Base-by-base conservation (phyloP, 2,888 invertebrate species). In the Linnaemya vulpina region DNA sequence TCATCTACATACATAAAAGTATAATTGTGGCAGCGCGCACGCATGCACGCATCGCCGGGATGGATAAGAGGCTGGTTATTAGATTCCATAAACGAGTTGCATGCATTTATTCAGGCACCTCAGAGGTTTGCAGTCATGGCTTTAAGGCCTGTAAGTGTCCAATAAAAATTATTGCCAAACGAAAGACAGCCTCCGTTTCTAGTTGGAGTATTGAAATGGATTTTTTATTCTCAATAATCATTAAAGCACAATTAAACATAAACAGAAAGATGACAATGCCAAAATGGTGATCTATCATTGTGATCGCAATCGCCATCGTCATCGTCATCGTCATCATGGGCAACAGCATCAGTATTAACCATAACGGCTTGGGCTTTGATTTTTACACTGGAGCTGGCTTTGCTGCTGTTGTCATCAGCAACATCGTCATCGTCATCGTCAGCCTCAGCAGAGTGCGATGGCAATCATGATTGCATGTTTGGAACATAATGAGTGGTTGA, bases 1-100 rank as follows among this genome's bases (percentile, higher is more conserved):
- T 84, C 76, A 84, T 84, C 71, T 76, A 80, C 67, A 74, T 78
- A 74, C 62, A 81, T 70, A 81, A 65, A 81, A 55, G 77, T 78
- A 74, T 84, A 81, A 84, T 78, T 84, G 74, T 78, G 68, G 77
- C 84, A 81, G 63, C 75, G 78, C 63, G 58, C 75, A 25, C 40
- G 13, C 73, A 51, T 43, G 58, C 75, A 25, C 40, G 13, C 73
- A 73, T 65, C 22, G 40, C 25, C 20, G 15, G 22, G 40, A 55
- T 62, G 35, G 13, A 22, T 58, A 22, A 17, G 38, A 53, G 17
- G 35, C 30, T 63, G n/a, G 8, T 51, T 15, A 25, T 15, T 55
- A 55, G 51, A 20, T 17, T 73, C 38, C 38, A 63, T 83, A 25
- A 11, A 70, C 49, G 68, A 40, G 68, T 49, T 43, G 67, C 35